Evolutionary conservation across 1,140 invertebrate species (phyloP), one percentile per base, ranked within the genome.

Genomic region (Heterodera schachtii): DNA sequence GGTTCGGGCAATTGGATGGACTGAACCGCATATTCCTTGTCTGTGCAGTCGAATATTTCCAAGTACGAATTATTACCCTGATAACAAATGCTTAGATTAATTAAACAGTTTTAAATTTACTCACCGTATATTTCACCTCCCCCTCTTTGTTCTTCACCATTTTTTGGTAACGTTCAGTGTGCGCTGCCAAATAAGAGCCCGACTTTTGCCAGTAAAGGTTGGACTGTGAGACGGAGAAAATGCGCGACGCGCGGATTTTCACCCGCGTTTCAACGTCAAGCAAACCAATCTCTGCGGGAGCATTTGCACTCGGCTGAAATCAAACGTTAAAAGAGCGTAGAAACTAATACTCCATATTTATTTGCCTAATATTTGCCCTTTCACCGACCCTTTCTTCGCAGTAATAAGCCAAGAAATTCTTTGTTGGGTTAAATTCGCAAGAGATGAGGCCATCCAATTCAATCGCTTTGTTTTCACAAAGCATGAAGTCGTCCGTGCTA

Each of bases 121-220:
- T 52, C 9, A 94, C 94, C 82, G 94, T 94, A 90, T 98, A 98
- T 91, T 98, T 98, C 8, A 91, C 88, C 82, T 89, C 90, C 78
- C 93, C 93, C 84, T 96, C 89, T 64, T 95, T 92, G 93, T 96
- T 91, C 94, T 97, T 92, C 94, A 96, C 91, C n/a, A 94, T 92
- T 92, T 98, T 98, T 4, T 94, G 94, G 90, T 98, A 99, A 19
- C 97, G 93, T 91, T 98, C 96, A 0, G 98, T 97, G 92, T 98
- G 98, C 0, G 98, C 96, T 90, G 97, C 98, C 19, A 98, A 92
- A 90, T 96, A 98, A 89, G 98, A 96, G 8, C 97, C 98, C 79
- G 94, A 95, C 90, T 98, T 98, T 91, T 99, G 97, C 98, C 98
- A 99, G 90, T 96, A 96, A 89, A 99, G 96, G 88, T 97, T 97